Evolutionary conservation across 2,113 vertebrate genomes (phyloP), one percentile per base, ranked within the genome.

Genomic region (Helogale parvula): DNA sequence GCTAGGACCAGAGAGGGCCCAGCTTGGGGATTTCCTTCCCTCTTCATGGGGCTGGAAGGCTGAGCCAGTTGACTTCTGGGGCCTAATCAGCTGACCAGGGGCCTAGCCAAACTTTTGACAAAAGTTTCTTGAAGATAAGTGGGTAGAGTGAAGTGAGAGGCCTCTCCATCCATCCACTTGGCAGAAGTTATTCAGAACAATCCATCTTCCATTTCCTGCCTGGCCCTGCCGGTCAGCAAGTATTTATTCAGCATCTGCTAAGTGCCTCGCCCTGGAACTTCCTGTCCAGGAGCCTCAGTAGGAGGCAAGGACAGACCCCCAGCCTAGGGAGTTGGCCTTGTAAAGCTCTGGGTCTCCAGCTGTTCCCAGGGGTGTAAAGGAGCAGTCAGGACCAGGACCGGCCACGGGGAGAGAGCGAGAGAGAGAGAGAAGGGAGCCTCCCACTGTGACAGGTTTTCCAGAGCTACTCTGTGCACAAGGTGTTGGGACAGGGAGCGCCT

Each of bases 21-120:
- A 29, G 60, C 52, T 60, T 45, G 50, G 81, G 84, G 52, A 38
- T 81, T 82, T 93, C 88, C 63, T 31, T 95, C 35, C 19, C 85
- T 86, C 31, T 2, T 29, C 16, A 2, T 0, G 10, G 38, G 74
- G 16, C 87, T 71, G 27, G n/a, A 60, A 72, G 17, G 7, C 96
- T 41, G n/a, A 29, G 29, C 69, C 57, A 66, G 1, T 47, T 68
- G 68, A 90, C 83, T 65, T 65, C 79, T 63, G 84, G 57, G 65
- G 23, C 80, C 71, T 60, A 14, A 31, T 65, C 81, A 74, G 88
- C 76, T 41, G 81, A 50, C 50, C 33, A 3, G 14, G 23, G 68
- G 79, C 19, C 83, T 50, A 7, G 84, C 66, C 81, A 79, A 35
- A 57, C 54, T 71, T 66, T 65, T 54, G 63, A 54, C 35, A 25